These are phyloP conservation scores for Phengaris alcon DNA, from an alignment of 2,888 invertebrate genomes.

Conservation along the genomic window DNA sequence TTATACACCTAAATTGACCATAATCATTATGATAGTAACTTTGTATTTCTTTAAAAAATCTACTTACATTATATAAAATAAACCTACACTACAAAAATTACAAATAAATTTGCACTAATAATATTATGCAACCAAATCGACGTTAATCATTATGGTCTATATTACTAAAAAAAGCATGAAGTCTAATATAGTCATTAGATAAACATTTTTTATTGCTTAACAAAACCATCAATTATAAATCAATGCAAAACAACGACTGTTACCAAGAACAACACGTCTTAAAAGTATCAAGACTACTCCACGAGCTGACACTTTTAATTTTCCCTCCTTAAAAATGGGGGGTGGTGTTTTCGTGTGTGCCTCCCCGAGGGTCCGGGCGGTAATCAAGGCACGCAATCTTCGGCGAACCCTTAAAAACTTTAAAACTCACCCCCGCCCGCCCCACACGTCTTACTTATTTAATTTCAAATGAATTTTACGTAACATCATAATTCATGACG, in stretches of 20 bases:
- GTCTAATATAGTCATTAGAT: too few species aligned
- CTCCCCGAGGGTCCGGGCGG: conserved; percentile 65
- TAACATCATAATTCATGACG: neutral
- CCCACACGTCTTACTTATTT: conserved; percentile 24
- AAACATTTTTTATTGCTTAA: too few species aligned
- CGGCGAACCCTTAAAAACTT: conserved; percentile 82
- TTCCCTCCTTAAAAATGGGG: conserved; percentile 79
- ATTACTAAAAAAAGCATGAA: too few species aligned
- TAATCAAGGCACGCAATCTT: conserved; percentile 84
- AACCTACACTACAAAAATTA: too few species aligned
- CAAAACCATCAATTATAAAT: neutral
- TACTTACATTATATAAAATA: too few species aligned
- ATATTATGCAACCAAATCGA: too few species aligned
- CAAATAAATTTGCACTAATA: too few species aligned
- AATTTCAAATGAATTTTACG: conserved; percentile 14
- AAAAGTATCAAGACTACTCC: conserved; percentile 60
- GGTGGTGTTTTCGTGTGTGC: conserved; percentile 50
- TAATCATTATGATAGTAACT: too few species aligned
- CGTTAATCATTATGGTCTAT: too few species aligned
- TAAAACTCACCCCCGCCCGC: conserved; percentile 76
- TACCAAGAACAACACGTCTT: conserved; percentile 47
- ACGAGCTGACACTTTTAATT: conserved; percentile 72
- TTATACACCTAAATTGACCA: too few species aligned
- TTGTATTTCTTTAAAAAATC: too few species aligned
- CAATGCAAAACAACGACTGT: neutral